Conservation (phyloP, 2,113 vertebrate genomes). For the Paraplagusia blochii region DNA sequence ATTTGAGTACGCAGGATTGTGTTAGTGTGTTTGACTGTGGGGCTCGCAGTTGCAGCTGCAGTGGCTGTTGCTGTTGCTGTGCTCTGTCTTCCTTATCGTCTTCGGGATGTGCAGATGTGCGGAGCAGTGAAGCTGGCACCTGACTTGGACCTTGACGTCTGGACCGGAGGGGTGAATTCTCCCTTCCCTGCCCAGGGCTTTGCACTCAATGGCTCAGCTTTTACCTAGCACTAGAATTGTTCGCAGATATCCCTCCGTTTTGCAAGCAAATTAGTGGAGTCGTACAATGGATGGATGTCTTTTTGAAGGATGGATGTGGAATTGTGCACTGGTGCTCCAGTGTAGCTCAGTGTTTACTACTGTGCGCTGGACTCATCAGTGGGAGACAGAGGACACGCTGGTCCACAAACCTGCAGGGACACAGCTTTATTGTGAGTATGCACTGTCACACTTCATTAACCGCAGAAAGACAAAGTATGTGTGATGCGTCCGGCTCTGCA, state of each 20-base stretch:
- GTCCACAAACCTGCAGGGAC: slow-evolving; percentile 56
- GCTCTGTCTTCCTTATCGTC: slow-evolving; percentile 16
- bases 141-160: slow-evolving; percentile 51
- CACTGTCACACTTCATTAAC: slow-evolving; percentile 1
- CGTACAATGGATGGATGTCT: slow-evolving; percentile 67
- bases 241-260: slow-evolving; percentile 38
- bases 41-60: slow-evolving; percentile 27
- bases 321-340: slow-evolving; percentile 61
- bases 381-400: slow-evolving; percentile 50
- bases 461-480: slow-evolving; percentile 14
- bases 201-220: slow-evolving; percentile 48
- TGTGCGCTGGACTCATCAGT: slow-evolving; percentile 59
- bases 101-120: slow-evolving; percentile 65
- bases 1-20: slow-evolving; percentile 14
- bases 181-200: slow-evolving; percentile 44
- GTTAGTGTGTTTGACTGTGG: slow-evolving; percentile 37
- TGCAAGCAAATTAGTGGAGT: slow-evolving; percentile 37
- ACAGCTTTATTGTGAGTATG: slow-evolving; percentile 72
- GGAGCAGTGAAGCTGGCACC: slow-evolving; percentile 53
- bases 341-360: slow-evolving; percentile 57
- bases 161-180: slow-evolving; percentile 46
- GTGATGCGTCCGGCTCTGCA: too few species aligned
- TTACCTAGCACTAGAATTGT: slow-evolving; percentile 34
- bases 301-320: slow-evolving; percentile 63
- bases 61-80: slow-evolving; percentile 24